Evolutionary conservation across 2,113 vertebrate genomes (phyloP), one percentile per base, ranked within the genome.

Genomic region (Zosterops japonicus): DNA sequence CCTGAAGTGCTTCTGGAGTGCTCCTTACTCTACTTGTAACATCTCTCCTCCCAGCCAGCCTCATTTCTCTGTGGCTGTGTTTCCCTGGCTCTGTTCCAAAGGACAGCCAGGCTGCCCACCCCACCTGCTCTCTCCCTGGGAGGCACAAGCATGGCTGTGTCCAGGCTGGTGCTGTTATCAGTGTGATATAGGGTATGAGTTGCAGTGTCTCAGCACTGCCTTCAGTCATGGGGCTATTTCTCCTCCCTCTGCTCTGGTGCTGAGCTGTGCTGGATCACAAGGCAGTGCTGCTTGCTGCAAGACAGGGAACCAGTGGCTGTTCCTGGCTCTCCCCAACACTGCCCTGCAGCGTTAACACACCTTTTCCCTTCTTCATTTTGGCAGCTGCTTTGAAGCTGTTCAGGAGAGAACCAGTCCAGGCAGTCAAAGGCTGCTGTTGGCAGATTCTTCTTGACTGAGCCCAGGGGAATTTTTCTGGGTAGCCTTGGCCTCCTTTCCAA

Each of bases 401-500:
- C 79, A 83, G 50, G 91, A 93, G 83, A 83, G 76, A 95, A 90
- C 89, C 56, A 83, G 94, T 83, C 80, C 60, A 92, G 93, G 94
- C 95, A 90, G 91, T 81, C 55, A 33, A 57, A 81, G 68, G 71
- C 92, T 93, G 94, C 76, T 93, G 17, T 55, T 95, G 65, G 59
- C 94, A 83, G 79, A 56, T 50, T 50, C 46, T 86, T 69, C 50
- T 79, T 81, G 56, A 28, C 64, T 88, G n/a, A 95, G 72, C 75
- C 79, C 29, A 61, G 71, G 11, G 19, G 42, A 8, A 0, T 89
- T 94, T 67, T 93, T n/a, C 79, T 86, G 76, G 83, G 68, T 59
- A 90, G 63, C 63, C 47, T 78, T 50, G 35, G 59, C 49, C 14
- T 53, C 72, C 50, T 63, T 76, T 50, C 55, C 42, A 57, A 1